Conservation (phyloP, 2,113 vertebrate species). For the Psittacula cyanocephala region DNA sequence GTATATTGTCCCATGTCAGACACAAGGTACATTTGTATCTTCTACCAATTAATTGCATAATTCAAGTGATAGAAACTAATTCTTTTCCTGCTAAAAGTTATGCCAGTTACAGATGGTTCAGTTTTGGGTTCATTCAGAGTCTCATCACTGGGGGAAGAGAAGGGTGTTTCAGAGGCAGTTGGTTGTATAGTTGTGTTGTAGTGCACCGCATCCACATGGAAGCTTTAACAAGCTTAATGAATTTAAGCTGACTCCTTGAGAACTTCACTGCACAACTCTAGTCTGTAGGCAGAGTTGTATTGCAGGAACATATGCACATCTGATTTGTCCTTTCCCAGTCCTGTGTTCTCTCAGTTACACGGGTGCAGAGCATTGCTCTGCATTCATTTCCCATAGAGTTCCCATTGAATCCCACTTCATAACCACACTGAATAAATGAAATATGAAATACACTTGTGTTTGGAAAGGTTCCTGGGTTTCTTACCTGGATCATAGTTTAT, state of each 20-base stretch:
- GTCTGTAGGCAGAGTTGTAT: neutral
- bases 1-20: neutral
- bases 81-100: neutral
- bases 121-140: neutral
- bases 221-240: constrained; percentile 6
- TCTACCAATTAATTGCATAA: neutral
- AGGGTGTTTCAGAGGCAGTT: neutral
- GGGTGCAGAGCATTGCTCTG: neutral
- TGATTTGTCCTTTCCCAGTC: neutral
- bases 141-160: neutral
- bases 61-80: neutral
- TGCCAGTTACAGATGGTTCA: neutral
- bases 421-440: neutral
- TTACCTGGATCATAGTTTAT: neutral
- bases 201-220: neutral
- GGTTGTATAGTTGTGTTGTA: neutral
- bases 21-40: neutral
- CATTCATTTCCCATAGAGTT: neutral
- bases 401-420: neutral
- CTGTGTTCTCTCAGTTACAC: neutral
- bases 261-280: neutral
- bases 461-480: neutral
- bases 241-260: constrained; percentile 13
- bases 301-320: neutral
- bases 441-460: neutral